Evolutionary conservation across 2,113 vertebrate species (phyloP), one percentile per base, ranked within the genome.

Genomic region (Merops nubicus): DNA sequence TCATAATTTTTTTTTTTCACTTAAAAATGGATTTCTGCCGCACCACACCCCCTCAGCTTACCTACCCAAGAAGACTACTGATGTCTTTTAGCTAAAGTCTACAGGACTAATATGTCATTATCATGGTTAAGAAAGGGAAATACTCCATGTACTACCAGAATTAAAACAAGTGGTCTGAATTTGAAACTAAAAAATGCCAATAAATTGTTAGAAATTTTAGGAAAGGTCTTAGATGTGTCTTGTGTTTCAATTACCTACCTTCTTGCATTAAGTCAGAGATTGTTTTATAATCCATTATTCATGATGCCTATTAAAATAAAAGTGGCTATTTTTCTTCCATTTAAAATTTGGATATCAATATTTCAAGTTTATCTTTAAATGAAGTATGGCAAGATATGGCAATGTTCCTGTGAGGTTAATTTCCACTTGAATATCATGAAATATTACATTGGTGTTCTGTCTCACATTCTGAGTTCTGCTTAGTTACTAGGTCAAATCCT

Each of bases 231-330:
- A 51, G 56, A 15, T 3, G 2, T 64, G 53, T 57, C 57, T 83
- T 6, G 4, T 64, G 34, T 70, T 89, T 22, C 19, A 82, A 15
- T 87, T 81, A 73, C 40, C 19, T 85, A 8, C 45, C 12, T 86
- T 85, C 85, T 82, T 75, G 31, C 53, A 75, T 68, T 81, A 72
- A 51, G 17, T 26, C 21, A 4, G 47, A 93, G 60, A 68, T 72
- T 64, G 60, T 60, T 94, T 86, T 75, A 56, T 82, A 74, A 84
- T 84, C 38, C 47, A 43, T 88, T 72, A n/a, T 76, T n/a, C 4
- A 1, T 43, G 43, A 5, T 89, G 69, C 43, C 40, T 87, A 29
- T 68, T 89, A 81, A 87, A 88, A 93, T 50, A 72, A 78, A 74
- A 26, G 23, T 38, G 11, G 10, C 11, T 8, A 1, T 40, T 79